Conservation (phyloP, 2,113 vertebrate genomes). For the Callopanchax toddi region DNA sequence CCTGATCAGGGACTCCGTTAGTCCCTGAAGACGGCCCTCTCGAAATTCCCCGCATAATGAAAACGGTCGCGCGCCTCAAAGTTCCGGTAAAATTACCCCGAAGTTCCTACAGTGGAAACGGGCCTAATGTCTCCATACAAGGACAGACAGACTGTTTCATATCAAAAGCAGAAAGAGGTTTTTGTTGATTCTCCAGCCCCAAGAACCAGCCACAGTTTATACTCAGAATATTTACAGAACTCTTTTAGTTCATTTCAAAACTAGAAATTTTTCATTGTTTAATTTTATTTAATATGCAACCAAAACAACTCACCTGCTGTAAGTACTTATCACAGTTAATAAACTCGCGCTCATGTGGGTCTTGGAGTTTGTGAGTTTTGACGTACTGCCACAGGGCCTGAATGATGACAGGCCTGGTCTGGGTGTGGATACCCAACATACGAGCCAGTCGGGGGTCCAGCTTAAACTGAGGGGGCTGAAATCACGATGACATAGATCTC, state of each 20-base stretch:
- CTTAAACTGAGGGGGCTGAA: slow-evolving; percentile 96
- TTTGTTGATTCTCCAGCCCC: neutral
- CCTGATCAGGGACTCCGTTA: no score
- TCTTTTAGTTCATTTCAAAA: neutral
- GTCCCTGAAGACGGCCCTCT: no score
- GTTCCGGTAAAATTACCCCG: no score
- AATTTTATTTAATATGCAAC: accelerated
- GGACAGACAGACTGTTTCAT: no score
- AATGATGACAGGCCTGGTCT: slow-evolving; percentile 96
- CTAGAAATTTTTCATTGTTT: neutral
- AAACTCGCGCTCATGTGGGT: slow-evolving; percentile 96
- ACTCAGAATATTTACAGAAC: neutral
- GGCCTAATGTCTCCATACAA: no score
- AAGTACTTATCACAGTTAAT: slow-evolving; percentile 99
- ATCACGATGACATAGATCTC: neutral
- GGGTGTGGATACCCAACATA: slow-evolving; percentile 95
- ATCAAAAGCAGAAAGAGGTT: slow-evolving; percentile 1
- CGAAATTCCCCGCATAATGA: no score
- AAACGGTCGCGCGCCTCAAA: no score
- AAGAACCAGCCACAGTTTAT: neutral
- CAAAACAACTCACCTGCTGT: slow-evolving; percentile 87
- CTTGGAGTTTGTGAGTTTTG: slow-evolving; percentile 97
- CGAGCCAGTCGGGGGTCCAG: slow-evolving; percentile 94
- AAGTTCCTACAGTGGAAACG: no score
- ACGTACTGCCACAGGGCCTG: slow-evolving; percentile 99